Conservation (phyloP, 2,888 invertebrate species). For the Rhingia rostrata region DNA sequence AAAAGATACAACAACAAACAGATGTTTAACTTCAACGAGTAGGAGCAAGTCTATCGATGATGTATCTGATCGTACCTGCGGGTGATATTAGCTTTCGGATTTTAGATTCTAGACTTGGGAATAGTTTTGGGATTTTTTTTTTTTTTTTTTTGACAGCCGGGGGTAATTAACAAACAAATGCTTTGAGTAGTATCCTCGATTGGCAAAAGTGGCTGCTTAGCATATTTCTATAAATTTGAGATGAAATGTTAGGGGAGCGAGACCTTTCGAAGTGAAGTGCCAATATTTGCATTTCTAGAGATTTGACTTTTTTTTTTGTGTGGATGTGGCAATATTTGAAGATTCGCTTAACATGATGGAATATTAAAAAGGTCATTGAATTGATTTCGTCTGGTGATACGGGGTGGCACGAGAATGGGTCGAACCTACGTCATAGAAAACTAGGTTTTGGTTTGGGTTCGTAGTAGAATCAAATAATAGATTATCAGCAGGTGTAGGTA, state of each 20-base stretch:
- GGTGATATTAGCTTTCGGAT: neutral
- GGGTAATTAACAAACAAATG: constrained; percentile 50
- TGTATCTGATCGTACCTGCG: too few species aligned
- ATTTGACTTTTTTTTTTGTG: neutral
- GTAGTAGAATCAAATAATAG: neutral
- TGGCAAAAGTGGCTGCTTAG: constrained; percentile 36
- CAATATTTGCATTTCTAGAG: constrained; percentile 27
- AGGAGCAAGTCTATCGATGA: constrained; percentile 53
- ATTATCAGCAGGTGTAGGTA: neutral
- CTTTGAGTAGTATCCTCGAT: constrained; percentile 41
- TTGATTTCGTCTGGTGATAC: constrained; percentile 34
- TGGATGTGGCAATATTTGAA: neutral
- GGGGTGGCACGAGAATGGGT: constrained; percentile 19
- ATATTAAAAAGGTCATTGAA: constrained; percentile 42
- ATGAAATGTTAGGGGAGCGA: constrained; percentile 30
- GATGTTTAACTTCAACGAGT: constrained; percentile 57
- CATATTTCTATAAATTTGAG: constrained; percentile 58
- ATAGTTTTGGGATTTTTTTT: constrained; percentile 18
- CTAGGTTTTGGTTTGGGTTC: neutral
- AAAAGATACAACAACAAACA: constrained; percentile 60
- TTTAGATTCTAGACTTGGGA: neutral
- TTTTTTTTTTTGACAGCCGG: constrained; percentile 21
- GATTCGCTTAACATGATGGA: constrained; percentile 40
- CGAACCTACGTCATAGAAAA: neutral
- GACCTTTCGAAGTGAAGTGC: constrained; percentile 22